A percentile compares a stretch with the other conserved stretches of the same genome.
phyloP scores from a whole-genome alignment of 2,888 invertebrate species.

The Coecobrya sp. region DNA sequence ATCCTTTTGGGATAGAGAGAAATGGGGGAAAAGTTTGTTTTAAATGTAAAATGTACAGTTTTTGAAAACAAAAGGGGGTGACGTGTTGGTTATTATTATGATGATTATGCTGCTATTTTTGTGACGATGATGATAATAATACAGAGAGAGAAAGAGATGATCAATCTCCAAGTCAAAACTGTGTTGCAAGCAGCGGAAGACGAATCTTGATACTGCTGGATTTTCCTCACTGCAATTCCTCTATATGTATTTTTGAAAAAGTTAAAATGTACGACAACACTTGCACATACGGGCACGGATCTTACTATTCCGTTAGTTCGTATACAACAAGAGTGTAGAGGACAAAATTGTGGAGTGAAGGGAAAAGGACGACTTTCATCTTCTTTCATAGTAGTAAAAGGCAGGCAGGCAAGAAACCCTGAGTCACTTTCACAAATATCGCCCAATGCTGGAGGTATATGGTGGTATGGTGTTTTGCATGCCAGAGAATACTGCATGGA shows the following conservation, averaged over 20 bases:
- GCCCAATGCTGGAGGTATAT: not conserved
- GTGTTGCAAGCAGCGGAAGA: constrained; percentile 78
- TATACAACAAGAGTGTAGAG: constrained; percentile 39
- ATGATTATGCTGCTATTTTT: constrained; percentile 18
- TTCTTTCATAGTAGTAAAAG: constrained; percentile 56
- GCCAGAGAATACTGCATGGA: not conserved
- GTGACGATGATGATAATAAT: constrained; percentile 48
- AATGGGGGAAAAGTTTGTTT: constrained; percentile 31
- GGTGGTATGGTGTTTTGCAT: constrained; percentile 32
- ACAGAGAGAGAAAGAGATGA: constrained; percentile 1
- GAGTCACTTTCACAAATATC: constrained; percentile 72
- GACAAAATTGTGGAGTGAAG: constrained; percentile 68
- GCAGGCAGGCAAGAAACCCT: constrained; percentile 60
- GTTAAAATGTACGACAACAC: constrained; percentile 45
- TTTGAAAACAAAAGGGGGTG: constrained; percentile 37
- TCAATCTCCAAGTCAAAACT: constrained; percentile 55
- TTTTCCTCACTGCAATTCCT: constrained; percentile 72
- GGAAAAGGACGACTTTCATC: constrained; percentile 73
- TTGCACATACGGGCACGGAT: constrained; percentile 24
- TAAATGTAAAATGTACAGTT: constrained; percentile 5
- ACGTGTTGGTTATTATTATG: constrained; percentile 71
- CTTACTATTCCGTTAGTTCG: not conserved
- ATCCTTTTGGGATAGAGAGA: not conserved
- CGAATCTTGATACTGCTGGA: constrained; percentile 80
- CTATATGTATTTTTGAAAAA: constrained; percentile 73